Evolutionary conservation across 92 coral and sea anemone genomes (phyloP).

Genomic region (Zoanthus gigantus): DNA sequence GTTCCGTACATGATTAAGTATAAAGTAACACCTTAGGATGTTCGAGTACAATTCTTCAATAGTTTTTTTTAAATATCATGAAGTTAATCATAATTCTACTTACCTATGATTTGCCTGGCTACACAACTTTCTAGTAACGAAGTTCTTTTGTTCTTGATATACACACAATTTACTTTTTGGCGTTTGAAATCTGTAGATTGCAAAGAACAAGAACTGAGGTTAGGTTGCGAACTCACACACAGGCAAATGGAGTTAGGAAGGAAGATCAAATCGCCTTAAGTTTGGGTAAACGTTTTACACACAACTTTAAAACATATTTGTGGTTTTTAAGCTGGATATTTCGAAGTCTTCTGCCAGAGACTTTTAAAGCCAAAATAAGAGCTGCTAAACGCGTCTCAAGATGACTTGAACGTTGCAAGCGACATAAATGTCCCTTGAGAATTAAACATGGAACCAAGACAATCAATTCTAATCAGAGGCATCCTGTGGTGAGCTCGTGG

Average conservation of each 20-base stretch:
- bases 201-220: conserved; percentile 36
- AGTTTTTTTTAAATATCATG: too few species aligned
- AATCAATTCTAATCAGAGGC: too few species aligned
- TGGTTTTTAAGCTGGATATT: background rate
- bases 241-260: conserved; percentile 28
- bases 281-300: conserved; percentile 18
- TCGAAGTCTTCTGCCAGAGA: background rate
- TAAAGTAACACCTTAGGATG: background rate
- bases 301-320: background rate
- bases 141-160: background rate
- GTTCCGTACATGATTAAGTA: too few species aligned
- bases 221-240: conserved; percentile 10
- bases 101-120: background rate
- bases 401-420: too few species aligned
- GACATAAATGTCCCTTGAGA: too few species aligned
- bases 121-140: background rate
- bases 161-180: background rate
- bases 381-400: too few species aligned
- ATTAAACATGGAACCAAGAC: too few species aligned
- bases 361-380: background rate
- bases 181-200: conserved; percentile 24
- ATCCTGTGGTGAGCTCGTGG: too few species aligned
- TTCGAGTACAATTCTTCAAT: background rate
- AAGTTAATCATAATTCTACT: background rate
- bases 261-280: conserved; percentile 25